Evolutionary conservation across 2,888 invertebrate species (phyloP), one percentile per base, ranked within the genome.

Genomic region (Synergus itoensis): DNA sequence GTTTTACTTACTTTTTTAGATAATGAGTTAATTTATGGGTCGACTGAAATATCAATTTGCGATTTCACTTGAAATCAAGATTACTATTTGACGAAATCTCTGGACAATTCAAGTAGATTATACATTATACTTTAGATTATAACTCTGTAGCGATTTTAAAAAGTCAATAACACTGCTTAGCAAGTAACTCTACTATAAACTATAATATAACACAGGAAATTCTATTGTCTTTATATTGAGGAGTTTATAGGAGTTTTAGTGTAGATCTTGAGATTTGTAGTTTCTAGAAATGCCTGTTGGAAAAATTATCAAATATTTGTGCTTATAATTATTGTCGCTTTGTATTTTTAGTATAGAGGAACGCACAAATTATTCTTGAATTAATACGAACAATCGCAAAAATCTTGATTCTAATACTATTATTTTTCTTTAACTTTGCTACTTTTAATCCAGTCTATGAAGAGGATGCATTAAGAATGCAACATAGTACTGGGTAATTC

Each of bases 21-120:
- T 87, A 86, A 85, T 84, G 83, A 86, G 83, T 87, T 88, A 79
- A 86, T 84, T 87, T 86, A 84, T 88, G 79, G 77, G 75, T 88
- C 76, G 79, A 78, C 78, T 78, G 53, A 78, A 81, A 76, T 77
- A 80, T 81, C 73, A 78, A 77, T 78, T 80, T 82, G 82, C 79
- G 77, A 80, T 77, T 73, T 81, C 76, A 82, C 83, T 85, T 84
- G 77, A 87, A 88, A 85, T 84, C 85, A 86, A 86, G 84, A 86
- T 86, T 86, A 87, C 86, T 85, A 84, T 87, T 79, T 79, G 73
- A 36, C 36, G n/a, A 40, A 73, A 73, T 53, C 28, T 53, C 28
- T 53, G 21, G n/a, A 73, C 40, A 73, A 21, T 60, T 21, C 21
- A 28, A 11, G 14, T 60, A 28, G 60, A 14, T 28, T 21, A 4